These are phyloP conservation scores for Zonitis immaculata DNA, from an alignment of 2,888 invertebrate species.

Conservation along the genomic window DNA sequence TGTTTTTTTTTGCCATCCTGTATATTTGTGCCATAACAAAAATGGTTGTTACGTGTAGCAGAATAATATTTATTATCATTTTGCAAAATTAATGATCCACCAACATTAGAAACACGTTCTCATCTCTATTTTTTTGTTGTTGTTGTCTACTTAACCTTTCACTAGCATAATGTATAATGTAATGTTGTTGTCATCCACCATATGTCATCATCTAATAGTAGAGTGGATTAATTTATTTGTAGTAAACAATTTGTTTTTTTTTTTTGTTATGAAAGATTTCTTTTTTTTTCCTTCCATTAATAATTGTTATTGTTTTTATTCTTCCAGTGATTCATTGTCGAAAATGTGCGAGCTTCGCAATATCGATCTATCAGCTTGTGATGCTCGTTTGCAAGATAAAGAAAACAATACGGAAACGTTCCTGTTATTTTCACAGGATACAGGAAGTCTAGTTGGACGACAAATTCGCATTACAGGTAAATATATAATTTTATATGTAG, in stretches of 20 bases:
- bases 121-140: background rate
- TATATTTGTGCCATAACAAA: background rate
- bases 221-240: background rate
- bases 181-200: background rate
- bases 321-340: conserved; percentile 60
- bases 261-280: background rate
- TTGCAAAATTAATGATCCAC: background rate
- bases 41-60: background rate
- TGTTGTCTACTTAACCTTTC: no score
- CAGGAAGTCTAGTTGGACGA: conserved; percentile 61
- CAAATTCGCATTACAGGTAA: conserved; percentile 62
- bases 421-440: conserved; percentile 54
- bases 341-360: conserved; percentile 63
- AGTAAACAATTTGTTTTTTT: background rate
- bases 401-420: conserved; percentile 60
- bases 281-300: no score
- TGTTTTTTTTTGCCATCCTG: no score
- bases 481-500: conserved; percentile 28
- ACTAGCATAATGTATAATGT: background rate
- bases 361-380: conserved; percentile 57
- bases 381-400: conserved; percentile 62
- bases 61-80: background rate
- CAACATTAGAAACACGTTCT: background rate
- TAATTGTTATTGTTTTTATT: no score
- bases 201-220: background rate